Evolutionary conservation across 1,140 invertebrate genomes (phyloP), one percentile per base, ranked within the genome.

Genomic region (Hyles vespertilio): DNA sequence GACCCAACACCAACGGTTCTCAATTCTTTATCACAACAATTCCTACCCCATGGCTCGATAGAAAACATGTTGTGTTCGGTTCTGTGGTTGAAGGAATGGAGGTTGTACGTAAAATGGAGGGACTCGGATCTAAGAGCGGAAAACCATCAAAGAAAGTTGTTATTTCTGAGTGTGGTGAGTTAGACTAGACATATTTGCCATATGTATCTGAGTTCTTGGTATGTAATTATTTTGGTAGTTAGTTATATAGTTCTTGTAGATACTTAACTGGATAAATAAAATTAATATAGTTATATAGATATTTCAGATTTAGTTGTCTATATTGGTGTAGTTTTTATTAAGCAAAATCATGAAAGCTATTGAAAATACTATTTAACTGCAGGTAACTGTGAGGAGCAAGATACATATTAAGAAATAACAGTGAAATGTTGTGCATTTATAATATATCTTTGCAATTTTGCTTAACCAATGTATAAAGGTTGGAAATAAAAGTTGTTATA

Each of bases 61-160:
- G 92, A 54, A 94, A 94, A 81, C 96, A 97, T 84, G 96, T 97
- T 43, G 96, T 97, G 2, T 97, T 97, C 89, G 96, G 96, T 6
- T 74, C 89, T 56, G 95, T 97, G 49, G 90, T 94, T 10, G 95
- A 97, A 70, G 96, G 96, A 36, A 92, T 96, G 93, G 95, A 96
- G 75, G 91, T 96, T 61, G 94, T 97, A 0, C 94, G 91, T 73
- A 92, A 93, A 81, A 90, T 93, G 77, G 85, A 96, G 89, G 87
- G 89, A 12, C 84, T 93, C 63, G 96, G 96, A 48, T 93, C 93
- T 44, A 92, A 94, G 67, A 94, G 90, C 74, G 96, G 96, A 36
- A 95, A 95, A 81, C 94, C 96, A 50, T 90, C 85, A 32, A 95
- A 95, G 85, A 94, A 94, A 79, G 93, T 98, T 73, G 81, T 91